These are phyloP conservation scores for Agriopis aurantiaria DNA, from an alignment of 2,888 invertebrate species.

Conservation along the genomic window DNA sequence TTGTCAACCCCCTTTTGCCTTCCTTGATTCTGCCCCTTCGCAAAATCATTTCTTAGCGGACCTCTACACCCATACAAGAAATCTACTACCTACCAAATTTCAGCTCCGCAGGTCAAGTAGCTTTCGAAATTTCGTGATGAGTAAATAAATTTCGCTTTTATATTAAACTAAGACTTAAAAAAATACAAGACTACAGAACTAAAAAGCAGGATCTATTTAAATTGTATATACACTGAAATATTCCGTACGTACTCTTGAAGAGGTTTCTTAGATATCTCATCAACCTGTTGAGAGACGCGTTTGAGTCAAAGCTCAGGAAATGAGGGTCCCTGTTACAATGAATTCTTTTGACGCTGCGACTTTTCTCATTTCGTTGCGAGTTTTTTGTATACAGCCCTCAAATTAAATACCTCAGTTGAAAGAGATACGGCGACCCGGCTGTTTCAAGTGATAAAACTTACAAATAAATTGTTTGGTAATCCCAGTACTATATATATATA, in stretches of 20 bases:
- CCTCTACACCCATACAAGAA: too few relatives aligned
- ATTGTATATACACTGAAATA: not conserved
- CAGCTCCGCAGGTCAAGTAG: too few relatives aligned
- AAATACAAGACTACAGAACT: not conserved
- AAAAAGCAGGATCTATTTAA: not conserved
- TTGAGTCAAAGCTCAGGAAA: constrained; percentile 39
- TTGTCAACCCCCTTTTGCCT: too few relatives aligned
- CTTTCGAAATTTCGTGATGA: too few relatives aligned
- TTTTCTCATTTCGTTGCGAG: constrained; percentile 45
- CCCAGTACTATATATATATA: not conserved
- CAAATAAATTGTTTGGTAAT: constrained; percentile 6
- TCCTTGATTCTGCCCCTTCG: too few relatives aligned
- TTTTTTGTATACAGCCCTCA: constrained; percentile 37
- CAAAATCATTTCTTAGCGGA: too few relatives aligned
- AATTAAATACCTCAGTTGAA: constrained; percentile 42
- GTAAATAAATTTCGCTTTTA: too few relatives aligned
- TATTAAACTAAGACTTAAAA: too few relatives aligned
- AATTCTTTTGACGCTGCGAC: constrained; percentile 48
- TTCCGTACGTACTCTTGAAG: constrained; percentile 13
- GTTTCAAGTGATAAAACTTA: constrained; percentile 15
- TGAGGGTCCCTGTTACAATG: constrained; percentile 35
- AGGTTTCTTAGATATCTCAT: constrained; percentile 20
- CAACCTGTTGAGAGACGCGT: constrained; percentile 38
- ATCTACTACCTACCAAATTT: too few relatives aligned
- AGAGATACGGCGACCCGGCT: constrained; percentile 30